Conservation (phyloP, 1,140 invertebrate species). For the Drosophila varians region DNA sequence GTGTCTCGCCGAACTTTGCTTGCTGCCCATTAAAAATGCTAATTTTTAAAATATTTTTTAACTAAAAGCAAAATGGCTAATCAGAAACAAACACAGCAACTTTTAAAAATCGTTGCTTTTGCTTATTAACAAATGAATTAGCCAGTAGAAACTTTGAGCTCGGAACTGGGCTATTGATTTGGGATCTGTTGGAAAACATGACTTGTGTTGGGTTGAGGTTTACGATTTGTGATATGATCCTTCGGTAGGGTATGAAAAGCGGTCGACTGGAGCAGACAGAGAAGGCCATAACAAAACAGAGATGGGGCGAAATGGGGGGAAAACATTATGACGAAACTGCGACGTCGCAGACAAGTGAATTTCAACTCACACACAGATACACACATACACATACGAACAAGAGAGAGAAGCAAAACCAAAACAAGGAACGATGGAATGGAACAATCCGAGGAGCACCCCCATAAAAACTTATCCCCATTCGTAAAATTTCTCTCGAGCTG, state of each 20-base stretch:
- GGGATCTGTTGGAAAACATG: neutral
- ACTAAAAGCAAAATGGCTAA: conserved; percentile 19
- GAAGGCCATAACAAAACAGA: too few species aligned
- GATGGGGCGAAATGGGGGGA: conserved; percentile 1
- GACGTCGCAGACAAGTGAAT: conserved; percentile 65
- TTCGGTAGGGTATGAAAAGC: too few species aligned
- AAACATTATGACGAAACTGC: conserved; percentile 58
- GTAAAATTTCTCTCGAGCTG: neutral
- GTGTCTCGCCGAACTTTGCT: conserved; percentile 59
- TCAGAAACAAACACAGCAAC: conserved; percentile 3
- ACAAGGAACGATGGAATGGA: conserved; percentile 55
- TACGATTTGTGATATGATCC: too few species aligned
- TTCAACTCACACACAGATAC: conserved; percentile 46
- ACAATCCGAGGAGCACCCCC: too few species aligned
- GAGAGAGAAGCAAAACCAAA: conserved; percentile 47
- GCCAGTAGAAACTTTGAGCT: conserved; percentile 31
- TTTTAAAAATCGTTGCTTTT: conserved; percentile 23
- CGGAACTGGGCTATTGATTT: conserved; percentile 5
- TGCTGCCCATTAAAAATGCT: conserved; percentile 74
- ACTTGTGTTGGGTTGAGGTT: too few species aligned
- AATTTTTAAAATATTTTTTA: conserved; percentile 58
- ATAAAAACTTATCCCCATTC: too few species aligned
- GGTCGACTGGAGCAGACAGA: too few species aligned
- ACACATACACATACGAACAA: conserved; percentile 35
- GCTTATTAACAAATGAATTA: conserved; percentile 76